These are phyloP conservation scores for Mallateleia sp. DNA, from an alignment of 2,888 invertebrate genomes.

Conservation along the genomic window DNA sequence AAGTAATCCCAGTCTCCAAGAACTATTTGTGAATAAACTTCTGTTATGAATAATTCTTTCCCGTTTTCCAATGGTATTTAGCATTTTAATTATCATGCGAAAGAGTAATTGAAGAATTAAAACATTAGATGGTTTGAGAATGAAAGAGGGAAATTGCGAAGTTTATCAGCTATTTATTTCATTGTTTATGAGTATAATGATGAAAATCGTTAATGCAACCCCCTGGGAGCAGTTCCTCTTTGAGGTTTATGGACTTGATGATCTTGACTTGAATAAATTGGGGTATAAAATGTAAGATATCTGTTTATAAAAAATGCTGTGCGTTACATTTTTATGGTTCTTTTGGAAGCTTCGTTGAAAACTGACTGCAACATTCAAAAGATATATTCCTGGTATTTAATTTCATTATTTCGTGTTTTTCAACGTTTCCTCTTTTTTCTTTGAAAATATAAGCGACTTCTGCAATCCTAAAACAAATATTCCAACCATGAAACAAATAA, in stretches of 20 bases:
- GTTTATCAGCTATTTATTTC: constrained; percentile 8
- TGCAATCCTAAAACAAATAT: not conserved
- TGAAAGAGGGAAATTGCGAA: not conserved
- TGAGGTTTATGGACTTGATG: constrained; percentile 82
- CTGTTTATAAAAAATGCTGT: not conserved
- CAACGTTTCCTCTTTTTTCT: constrained; percentile 1
- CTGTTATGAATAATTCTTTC: constrained; percentile 6
- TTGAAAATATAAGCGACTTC: not conserved
- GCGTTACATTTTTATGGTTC: not conserved
- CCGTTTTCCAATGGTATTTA: constrained; percentile 7
- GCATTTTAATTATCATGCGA: constrained; percentile 21
- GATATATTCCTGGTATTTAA: not conserved
- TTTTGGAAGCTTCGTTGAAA: not conserved
- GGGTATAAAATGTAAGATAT: not conserved
- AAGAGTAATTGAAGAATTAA: constrained; percentile 28
- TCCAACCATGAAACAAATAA: too few species aligned
- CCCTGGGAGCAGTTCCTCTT: constrained; percentile 41
- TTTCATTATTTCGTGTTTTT: not conserved
- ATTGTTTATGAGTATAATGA: not conserved
- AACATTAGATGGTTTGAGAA: constrained; percentile 13
- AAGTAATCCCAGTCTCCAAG: not conserved
- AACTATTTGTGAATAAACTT: constrained; percentile 3
- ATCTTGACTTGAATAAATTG: constrained; percentile 79
- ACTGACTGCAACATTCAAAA: constrained; percentile 12
- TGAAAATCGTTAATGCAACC: constrained; percentile 26